Percentiles rank a stretch among this genome's conserved stretches.
phyloP scores from a whole-genome alignment of 2,797 vertebrate species.

The Enteromius trimaculatus region DNA sequence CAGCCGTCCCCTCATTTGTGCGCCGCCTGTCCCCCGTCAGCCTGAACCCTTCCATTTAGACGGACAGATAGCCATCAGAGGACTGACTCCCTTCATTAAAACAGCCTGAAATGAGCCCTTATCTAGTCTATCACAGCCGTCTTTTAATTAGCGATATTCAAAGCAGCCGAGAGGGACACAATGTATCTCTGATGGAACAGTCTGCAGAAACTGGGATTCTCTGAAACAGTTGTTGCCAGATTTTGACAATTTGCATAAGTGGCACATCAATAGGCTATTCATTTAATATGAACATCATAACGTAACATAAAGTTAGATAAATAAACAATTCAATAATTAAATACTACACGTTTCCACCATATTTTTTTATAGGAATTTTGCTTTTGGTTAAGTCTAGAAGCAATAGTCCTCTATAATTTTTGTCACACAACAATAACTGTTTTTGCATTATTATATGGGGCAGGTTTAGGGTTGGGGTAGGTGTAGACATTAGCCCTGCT shows the following conservation, averaged over 20 bases:
- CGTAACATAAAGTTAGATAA: too few species aligned
- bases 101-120: slow-evolving; percentile 58
- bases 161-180: slow-evolving; percentile 38
- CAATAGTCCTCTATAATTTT: not conserved
- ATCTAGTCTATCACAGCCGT: slow-evolving; percentile 69
- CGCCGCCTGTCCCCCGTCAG: slow-evolving; percentile 47
- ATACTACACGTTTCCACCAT: not conserved
- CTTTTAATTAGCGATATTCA: slow-evolving; percentile 76
- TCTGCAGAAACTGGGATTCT: not conserved
- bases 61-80: slow-evolving; percentile 80
- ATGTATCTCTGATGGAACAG: slow-evolving; percentile 41
- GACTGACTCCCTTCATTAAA: slow-evolving; percentile 80
- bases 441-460: not conserved
- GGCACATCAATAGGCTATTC: slow-evolving; percentile 1
- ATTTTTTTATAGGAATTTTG: not conserved
- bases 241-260: slow-evolving; percentile 31
- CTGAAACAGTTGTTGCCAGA: not conserved
- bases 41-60: slow-evolving; percentile 65
- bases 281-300: not conserved
- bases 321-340: too few species aligned
- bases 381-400: not conserved
- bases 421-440: not conserved
- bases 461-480: not conserved
- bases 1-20: slow-evolving; percentile 50
- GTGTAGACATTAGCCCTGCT: not conserved